Evolutionary conservation across 1,140 invertebrate species (phyloP).

Genomic region (Trachymyrmex septentrionalis): DNA sequence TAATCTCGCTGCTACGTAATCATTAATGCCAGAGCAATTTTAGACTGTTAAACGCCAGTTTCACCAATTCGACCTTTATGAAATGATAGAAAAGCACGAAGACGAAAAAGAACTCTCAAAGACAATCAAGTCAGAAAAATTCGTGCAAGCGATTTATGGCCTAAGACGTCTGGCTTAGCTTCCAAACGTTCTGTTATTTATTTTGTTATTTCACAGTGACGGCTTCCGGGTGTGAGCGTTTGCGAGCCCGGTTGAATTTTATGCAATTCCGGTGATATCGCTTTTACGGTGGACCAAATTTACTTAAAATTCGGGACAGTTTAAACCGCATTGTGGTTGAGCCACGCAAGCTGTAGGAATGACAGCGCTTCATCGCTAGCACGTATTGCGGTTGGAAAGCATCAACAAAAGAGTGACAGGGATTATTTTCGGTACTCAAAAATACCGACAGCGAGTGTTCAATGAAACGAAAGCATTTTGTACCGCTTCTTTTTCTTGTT

Average conservation of each 20-base stretch:
- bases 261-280: slow-evolving; percentile 47
- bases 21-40: background rate
- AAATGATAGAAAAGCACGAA: background rate
- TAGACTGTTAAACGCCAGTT: background rate
- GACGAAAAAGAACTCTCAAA: background rate
- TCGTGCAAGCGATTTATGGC: slow-evolving; percentile 26
- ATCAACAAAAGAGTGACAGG: slow-evolving; percentile 46
- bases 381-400: slow-evolving; percentile 47
- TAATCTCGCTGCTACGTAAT: background rate
- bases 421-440: slow-evolving; percentile 30
- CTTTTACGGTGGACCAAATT: slow-evolving; percentile 55
- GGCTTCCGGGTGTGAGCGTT: background rate
- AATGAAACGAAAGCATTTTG: slow-evolving; percentile 6
- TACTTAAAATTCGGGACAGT: slow-evolving; percentile 58
- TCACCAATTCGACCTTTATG: background rate
- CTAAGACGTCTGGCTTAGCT: slow-evolving; percentile 13
- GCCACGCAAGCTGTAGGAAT: slow-evolving; percentile 41
- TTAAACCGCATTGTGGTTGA: slow-evolving; percentile 54
- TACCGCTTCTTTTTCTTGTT: background rate
- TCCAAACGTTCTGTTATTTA: slow-evolving; percentile 35
- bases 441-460: slow-evolving; percentile 24
- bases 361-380: slow-evolving; percentile 54
- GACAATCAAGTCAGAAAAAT: background rate
- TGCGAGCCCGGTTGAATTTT: slow-evolving; percentile 32
- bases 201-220: slow-evolving; percentile 40